phyloP scores from a whole-genome alignment of 23 tunicate genomes.

The Pegea sp. region DNA sequence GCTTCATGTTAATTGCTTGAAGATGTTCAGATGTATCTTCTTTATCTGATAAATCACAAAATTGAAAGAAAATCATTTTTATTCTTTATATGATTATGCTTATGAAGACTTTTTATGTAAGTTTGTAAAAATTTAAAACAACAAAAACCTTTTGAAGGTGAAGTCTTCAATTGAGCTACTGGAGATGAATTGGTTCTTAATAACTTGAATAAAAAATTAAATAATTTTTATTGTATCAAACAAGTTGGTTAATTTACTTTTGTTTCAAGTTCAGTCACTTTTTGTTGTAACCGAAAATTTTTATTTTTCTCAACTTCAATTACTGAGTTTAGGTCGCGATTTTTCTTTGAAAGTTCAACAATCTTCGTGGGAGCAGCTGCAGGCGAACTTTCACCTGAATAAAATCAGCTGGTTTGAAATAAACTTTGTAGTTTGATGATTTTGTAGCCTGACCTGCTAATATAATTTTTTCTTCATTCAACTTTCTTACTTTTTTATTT shows the following conservation, averaged over 20 bases:
- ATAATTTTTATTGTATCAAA: no score
- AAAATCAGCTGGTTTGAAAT: not conserved
- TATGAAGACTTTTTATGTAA: no score
- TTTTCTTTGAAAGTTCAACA: slow-evolving; percentile 80
- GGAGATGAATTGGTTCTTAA: no score
- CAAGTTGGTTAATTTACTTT: no score
- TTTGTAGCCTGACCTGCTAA: slow-evolving; percentile 22
- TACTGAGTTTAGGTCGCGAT: slow-evolving; percentile 48
- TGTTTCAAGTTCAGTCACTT: slow-evolving; percentile 33
- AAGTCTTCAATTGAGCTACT: no score
- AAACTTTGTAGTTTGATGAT: not conserved
- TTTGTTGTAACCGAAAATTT: slow-evolving; percentile 32
- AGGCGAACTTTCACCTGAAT: slow-evolving; percentile 40
- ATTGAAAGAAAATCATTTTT: not conserved
- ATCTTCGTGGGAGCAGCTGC: slow-evolving; percentile 71
- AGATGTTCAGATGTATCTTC: slow-evolving; percentile 41
- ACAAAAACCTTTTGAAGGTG: no score
- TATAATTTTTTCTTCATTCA: slow-evolving; percentile 67
- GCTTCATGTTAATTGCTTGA: slow-evolving; percentile 19
- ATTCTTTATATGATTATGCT: no score
- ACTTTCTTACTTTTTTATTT: slow-evolving; percentile 25
- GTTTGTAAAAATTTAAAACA: no score
- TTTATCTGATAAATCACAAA: not conserved
- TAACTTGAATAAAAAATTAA: no score
- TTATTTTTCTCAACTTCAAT: slow-evolving; percentile 70